phyloP scores from a whole-genome alignment of 2,797 vertebrate species.

The Sparidentex hasta region DNA sequence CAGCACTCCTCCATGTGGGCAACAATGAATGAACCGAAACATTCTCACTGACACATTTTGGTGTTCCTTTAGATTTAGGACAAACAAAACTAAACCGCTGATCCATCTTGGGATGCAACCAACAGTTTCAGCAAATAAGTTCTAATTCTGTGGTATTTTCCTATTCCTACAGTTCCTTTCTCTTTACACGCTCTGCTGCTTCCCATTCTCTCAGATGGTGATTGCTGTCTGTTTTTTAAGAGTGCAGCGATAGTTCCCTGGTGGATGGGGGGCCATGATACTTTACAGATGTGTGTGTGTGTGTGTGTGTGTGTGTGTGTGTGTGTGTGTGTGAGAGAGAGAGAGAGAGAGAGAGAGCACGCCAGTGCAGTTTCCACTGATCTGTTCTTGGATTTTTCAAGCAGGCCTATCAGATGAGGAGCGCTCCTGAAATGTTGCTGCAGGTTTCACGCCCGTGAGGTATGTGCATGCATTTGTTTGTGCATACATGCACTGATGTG shows the following conservation, averaged over 20 bases:
- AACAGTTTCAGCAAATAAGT: conserved; percentile 41
- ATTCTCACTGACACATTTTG: conserved; percentile 38
- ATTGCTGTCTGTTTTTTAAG: conserved; percentile 75
- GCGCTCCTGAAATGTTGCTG: conserved; percentile 30
- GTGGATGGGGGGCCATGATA: conserved; percentile 61
- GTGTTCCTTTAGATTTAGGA: conserved; percentile 31
- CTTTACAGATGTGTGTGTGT: conserved; percentile 72
- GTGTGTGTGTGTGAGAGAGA: conserved; percentile 26
- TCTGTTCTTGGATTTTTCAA: conserved; percentile 50
- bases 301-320: conserved; percentile 19
- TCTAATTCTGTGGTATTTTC: conserved; percentile 54
- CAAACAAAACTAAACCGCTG: conserved; percentile 28
- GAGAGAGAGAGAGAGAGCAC: too few relatives aligned
- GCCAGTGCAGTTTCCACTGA: conserved; percentile 46
- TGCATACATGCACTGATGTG: conserved; percentile 6
- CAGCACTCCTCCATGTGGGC: neutral
- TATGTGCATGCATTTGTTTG: conserved; percentile 25
- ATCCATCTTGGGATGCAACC: conserved; percentile 49
- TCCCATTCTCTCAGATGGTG: conserved; percentile 66
- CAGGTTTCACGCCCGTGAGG: conserved; percentile 41
- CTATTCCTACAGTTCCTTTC: conserved; percentile 42
- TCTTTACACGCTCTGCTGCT: conserved; percentile 72
- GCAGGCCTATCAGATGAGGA: conserved; percentile 38
- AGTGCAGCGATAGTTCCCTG: conserved; percentile 53
- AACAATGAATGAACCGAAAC: conserved; percentile 14